Evolutionary conservation across 2,888 invertebrate genomes (phyloP).

Genomic region (Parthenolecanium corni): DNA sequence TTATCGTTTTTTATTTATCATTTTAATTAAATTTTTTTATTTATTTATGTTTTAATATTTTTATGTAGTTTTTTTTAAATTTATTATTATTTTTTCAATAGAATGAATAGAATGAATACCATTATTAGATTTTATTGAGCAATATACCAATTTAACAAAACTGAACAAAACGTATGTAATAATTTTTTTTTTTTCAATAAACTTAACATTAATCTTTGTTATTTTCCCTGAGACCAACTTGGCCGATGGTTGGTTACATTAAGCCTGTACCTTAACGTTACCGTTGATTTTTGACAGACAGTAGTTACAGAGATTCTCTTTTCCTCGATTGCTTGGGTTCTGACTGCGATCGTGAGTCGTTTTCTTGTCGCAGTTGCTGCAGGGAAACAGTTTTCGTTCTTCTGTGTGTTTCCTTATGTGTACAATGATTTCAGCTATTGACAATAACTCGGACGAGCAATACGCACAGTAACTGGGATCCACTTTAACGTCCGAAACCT

Average conservation of each 20-base stretch:
- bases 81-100: too few relatives aligned
- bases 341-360: conserved; percentile 12
- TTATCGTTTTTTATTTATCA: too few relatives aligned
- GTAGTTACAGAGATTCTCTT: conserved; percentile 20
- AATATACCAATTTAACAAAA: conserved; percentile 6
- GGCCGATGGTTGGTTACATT: background rate
- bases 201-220: background rate
- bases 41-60: too few relatives aligned
- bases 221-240: conserved; percentile 16
- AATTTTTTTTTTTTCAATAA: background rate
- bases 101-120: too few relatives aligned
- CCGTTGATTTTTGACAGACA: conserved; percentile 13
- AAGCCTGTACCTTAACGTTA: conserved; percentile 13
- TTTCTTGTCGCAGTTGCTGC: conserved; percentile 25
- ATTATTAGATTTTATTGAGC: conserved; percentile 22
- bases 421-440: conserved; percentile 22
- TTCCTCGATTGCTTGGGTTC: conserved; percentile 11
- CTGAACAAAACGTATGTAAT: too few relatives aligned
- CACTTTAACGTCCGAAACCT: conserved; percentile 11
- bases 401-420: conserved; percentile 26
- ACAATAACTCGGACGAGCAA: conserved; percentile 9
- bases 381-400: conserved; percentile 23
- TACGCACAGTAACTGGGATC: conserved; percentile 24
- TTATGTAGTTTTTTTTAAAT: too few relatives aligned
- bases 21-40: too few relatives aligned